Percentiles rank a stretch among this genome's conserved stretches.
phyloP scores from a whole-genome alignment of 2,113 vertebrate genomes.

The Pelusios castaneus region DNA sequence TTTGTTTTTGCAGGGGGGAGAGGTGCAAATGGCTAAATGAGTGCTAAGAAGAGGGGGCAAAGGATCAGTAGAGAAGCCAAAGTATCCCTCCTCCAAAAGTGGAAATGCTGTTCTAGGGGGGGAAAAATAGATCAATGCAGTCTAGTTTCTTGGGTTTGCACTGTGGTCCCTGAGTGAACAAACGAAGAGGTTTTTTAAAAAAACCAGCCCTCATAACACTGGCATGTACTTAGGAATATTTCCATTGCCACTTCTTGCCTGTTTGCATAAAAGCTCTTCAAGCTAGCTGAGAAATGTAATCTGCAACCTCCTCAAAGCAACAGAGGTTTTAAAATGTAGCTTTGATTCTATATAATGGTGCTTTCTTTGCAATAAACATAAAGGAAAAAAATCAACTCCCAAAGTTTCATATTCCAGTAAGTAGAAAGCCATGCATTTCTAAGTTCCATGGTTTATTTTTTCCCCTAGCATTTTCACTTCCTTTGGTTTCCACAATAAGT shows the following conservation, averaged over 20 bases:
- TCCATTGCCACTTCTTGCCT: slow-evolving; percentile 4
- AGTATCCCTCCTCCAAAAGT: slow-evolving; percentile 43
- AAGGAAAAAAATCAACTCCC: neutral
- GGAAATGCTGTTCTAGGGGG: slow-evolving; percentile 55
- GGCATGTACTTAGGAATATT: neutral
- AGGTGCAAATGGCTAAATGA: slow-evolving; percentile 16
- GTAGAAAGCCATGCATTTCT: neutral
- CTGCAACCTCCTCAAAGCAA: neutral
- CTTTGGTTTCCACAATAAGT: neutral
- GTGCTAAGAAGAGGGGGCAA: slow-evolving; percentile 39
- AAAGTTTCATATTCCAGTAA: neutral
- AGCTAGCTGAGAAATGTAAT: neutral
- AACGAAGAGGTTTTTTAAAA: neutral
- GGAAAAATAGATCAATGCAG: slow-evolving; percentile 15
- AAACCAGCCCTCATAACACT: neutral
- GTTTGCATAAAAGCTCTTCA: slow-evolving; percentile 26
- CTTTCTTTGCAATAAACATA: neutral
- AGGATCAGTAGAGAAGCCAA: slow-evolving; percentile 40
- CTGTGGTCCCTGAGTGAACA: neutral
- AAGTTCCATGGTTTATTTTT: neutral
- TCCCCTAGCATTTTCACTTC: neutral
- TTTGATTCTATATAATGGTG: neutral
- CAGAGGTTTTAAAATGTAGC: neutral
- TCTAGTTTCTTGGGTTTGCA: neutral
- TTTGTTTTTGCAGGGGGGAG: neutral